These are phyloP conservation scores for Chiloscyllium plagiosum DNA, from an alignment of 2,113 vertebrate genomes.

Conservation along the genomic window DNA sequence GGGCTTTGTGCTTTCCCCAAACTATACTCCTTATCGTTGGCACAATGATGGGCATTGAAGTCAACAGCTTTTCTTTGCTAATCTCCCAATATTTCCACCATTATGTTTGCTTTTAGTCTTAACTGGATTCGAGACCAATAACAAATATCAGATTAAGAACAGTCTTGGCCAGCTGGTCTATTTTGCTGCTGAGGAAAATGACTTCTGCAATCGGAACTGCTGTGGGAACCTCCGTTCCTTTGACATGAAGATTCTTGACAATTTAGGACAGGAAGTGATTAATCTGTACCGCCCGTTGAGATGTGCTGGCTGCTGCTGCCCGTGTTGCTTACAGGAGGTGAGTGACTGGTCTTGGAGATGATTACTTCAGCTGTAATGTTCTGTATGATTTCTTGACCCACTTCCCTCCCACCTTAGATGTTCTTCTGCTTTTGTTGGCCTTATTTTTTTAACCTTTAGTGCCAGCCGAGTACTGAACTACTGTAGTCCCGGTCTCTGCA, in stretches of 20 bases:
- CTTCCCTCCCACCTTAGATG: no score
- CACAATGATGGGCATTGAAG: neutral
- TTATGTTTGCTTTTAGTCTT: constrained; percentile 43
- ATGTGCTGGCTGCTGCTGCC: constrained; percentile 48
- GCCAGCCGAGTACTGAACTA: no score
- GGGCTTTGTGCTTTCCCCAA: neutral
- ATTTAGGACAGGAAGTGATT: constrained; percentile 45
- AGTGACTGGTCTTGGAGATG: neutral
- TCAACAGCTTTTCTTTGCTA: neutral
- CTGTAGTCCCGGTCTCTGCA: no score
- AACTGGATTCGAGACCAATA: constrained; percentile 45
- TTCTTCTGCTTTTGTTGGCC: no score
- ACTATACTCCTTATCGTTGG: neutral
- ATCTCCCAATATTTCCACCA: neutral
- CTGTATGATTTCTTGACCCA: no score
- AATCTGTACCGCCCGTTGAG: constrained; percentile 44
- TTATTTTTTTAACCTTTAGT: no score
- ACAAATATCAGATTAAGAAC: constrained; percentile 51
- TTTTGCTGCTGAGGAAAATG: constrained; percentile 47
- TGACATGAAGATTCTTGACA: constrained; percentile 46
- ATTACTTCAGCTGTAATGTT: neutral
- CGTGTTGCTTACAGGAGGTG: constrained; percentile 50
- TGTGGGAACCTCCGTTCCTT: constrained; percentile 47
- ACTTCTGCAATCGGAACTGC: constrained; percentile 45
- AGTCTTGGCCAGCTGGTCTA: constrained; percentile 47